Percentiles rank a stretch among this genome's conserved stretches.
These are phyloP conservation scores for Pionites leucogaster DNA, from an alignment of 2,113 vertebrate species.

Conservation along the genomic window DNA sequence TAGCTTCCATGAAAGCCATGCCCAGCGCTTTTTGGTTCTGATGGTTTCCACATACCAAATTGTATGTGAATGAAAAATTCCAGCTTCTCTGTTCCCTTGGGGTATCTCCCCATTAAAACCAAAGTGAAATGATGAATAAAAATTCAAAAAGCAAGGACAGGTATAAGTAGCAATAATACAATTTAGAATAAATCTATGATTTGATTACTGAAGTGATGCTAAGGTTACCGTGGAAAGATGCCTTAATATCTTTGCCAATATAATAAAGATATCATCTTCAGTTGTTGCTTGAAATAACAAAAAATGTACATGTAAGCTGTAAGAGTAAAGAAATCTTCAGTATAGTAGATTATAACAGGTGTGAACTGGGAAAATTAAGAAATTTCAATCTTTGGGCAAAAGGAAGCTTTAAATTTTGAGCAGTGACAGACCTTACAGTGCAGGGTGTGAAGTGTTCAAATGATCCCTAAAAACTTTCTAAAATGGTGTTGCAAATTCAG, in stretches of 20 bases:
- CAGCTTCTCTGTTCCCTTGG: neutral
- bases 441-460: neutral
- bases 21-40: neutral
- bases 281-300: neutral
- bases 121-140: neutral
- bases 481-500: neutral
- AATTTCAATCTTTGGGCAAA: neutral
- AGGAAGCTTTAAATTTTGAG: neutral
- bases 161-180: neutral
- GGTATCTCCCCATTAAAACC: neutral
- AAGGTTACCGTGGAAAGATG: neutral
- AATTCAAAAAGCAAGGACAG: neutral
- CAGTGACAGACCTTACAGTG: neutral
- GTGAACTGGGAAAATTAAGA: neutral
- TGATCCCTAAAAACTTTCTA: neutral
- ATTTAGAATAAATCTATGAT: neutral
- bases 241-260: neutral
- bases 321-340: neutral
- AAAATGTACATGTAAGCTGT: neutral
- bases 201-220: neutral
- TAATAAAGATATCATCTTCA: neutral
- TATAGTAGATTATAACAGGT: neutral
- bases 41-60: neutral
- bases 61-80: neutral
- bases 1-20: neutral